Percentiles rank a stretch among this genome's conserved stretches.
Conservation (phyloP, 2,888 invertebrate genomes). For the Dusona sp. region DNA sequence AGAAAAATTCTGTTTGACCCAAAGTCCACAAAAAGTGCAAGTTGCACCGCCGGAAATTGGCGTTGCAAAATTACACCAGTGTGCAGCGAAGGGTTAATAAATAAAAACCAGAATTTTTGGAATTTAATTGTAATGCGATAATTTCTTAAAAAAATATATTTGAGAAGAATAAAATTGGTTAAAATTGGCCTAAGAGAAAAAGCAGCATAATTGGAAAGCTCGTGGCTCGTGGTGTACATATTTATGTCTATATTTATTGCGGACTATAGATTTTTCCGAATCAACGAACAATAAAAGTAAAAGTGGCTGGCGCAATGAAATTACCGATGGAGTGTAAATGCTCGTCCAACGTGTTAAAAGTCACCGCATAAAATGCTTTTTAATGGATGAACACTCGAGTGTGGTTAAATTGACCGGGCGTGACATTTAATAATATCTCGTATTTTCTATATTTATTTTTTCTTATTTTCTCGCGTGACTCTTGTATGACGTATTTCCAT, state of each 20-base stretch:
- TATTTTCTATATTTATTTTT: background rate
- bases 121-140: background rate
- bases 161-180: background rate
- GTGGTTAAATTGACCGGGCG: conserved; percentile 24
- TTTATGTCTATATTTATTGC: background rate
- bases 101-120: background rate
- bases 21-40: too few species aligned
- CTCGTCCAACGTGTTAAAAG: conserved; percentile 32
- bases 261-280: conserved; percentile 22
- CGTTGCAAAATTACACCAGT: too few species aligned
- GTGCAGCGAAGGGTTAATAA: background rate
- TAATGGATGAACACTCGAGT: conserved; percentile 37
- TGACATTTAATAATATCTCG: background rate
- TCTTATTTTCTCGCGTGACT: background rate
- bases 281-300: conserved; percentile 39
- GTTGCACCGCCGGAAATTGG: too few species aligned
- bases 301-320: conserved; percentile 24
- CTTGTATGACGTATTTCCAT: background rate
- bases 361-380: conserved; percentile 30
- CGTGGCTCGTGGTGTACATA: background rate
- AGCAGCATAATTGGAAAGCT: background rate
- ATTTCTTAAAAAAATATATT: background rate
- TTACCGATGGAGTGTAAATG: conserved; percentile 28
- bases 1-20: too few species aligned
- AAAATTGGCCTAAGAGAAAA: background rate